Evolutionary conservation across 2,888 invertebrate genomes (phyloP).

Genomic region (Brenthis ino): DNA sequence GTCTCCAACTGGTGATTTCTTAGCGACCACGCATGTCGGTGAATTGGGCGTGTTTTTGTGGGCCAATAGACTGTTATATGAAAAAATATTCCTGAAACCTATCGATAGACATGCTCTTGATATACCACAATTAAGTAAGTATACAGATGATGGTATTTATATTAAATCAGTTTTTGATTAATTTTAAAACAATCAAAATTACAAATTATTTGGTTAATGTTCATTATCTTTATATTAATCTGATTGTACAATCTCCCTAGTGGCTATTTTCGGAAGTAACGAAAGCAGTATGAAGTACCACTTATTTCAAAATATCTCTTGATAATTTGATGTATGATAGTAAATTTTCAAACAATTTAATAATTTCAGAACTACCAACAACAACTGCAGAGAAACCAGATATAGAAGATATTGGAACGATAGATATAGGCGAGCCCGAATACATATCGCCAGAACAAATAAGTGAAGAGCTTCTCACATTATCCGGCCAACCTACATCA

Average conservation of each 20-base stretch:
- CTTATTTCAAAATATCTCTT: too few species aligned
- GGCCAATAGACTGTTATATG: slow-evolving; percentile 94
- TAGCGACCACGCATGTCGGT: slow-evolving; percentile 94
- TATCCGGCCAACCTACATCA: slow-evolving; percentile 92
- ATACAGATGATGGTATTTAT: neutral
- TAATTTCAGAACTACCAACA: slow-evolving; percentile 63
- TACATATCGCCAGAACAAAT: slow-evolving; percentile 90
- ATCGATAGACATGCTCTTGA: slow-evolving; percentile 69
- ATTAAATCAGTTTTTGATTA: too few species aligned
- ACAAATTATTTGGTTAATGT: too few species aligned
- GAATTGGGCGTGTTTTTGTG: slow-evolving; percentile 96
- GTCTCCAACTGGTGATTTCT: slow-evolving; percentile 94
- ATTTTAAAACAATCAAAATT: too few species aligned
- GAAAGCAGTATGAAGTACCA: too few species aligned
- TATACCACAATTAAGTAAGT: slow-evolving; percentile 34
- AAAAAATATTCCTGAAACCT: slow-evolving; percentile 90
- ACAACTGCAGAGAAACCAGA: slow-evolving; percentile 74
- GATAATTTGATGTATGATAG: too few species aligned
- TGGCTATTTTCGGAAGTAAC: too few species aligned
- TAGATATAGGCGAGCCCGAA: slow-evolving; percentile 75
- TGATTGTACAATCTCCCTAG: too few species aligned
- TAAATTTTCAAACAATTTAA: neutral
- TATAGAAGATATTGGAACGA: slow-evolving; percentile 67
- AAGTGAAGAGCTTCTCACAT: slow-evolving; percentile 88
- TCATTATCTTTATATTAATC: too few species aligned